Evolutionary conservation across 2,113 vertebrate species (phyloP).

Genomic region (Pelvicachromis taeniatus): DNA sequence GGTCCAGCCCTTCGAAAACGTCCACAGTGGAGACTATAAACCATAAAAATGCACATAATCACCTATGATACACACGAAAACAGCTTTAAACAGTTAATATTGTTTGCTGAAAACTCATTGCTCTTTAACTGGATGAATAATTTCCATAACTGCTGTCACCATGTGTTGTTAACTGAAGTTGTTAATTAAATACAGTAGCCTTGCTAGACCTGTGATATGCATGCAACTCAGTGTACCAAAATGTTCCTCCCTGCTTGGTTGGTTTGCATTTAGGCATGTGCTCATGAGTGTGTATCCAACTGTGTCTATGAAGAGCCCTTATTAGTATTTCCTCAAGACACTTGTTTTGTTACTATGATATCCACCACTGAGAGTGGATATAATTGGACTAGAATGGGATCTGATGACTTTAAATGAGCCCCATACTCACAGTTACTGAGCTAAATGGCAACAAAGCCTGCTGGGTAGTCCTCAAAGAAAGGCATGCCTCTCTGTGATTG

Average conservation of each 20-base stretch:
- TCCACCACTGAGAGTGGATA: conserved; percentile 8
- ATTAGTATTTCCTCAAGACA: conserved; percentile 43
- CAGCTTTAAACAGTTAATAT: conserved; percentile 7
- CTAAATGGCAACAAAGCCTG: conserved; percentile 26
- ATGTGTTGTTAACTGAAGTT: conserved; percentile 25
- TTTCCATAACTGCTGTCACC: conserved; percentile 4
- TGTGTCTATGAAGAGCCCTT: conserved; percentile 27
- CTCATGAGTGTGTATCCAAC: background rate
- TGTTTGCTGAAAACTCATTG: conserved; percentile 16
- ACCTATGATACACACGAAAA: background rate
- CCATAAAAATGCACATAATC: conserved; percentile 3
- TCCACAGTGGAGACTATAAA: background rate
- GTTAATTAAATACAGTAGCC: conserved; percentile 33
- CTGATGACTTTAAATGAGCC: conserved; percentile 44
- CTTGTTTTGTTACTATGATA: conserved; percentile 40
- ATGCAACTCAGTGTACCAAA: background rate
- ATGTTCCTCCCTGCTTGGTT: background rate
- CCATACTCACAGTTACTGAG: conserved; percentile 13
- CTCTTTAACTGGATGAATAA: conserved; percentile 25
- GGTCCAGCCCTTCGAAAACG: background rate
- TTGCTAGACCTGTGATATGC: background rate
- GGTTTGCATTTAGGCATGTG: background rate
- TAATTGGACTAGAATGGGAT: conserved; percentile 42
- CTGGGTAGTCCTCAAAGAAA: conserved; percentile 31
- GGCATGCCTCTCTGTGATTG: background rate